Evolutionary conservation across 2,797 vertebrate species (phyloP), one percentile per base, ranked within the genome.

Genomic region (Thaleichthys pacificus): DNA sequence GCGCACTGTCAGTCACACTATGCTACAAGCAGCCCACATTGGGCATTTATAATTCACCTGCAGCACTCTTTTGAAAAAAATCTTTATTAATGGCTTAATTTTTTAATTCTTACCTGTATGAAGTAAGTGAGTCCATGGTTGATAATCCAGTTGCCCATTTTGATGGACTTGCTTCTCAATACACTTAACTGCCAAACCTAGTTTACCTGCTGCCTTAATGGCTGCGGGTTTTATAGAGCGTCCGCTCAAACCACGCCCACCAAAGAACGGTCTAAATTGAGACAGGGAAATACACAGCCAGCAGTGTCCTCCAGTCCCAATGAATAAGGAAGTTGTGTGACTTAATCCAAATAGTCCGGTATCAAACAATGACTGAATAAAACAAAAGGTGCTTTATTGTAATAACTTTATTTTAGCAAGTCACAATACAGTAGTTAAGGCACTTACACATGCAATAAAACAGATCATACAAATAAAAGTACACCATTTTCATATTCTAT

Each of bases 111-210:
- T 91, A 97, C 96, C 62, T 97, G 75, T 42, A 95, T 91, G 4
- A 96, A 86, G 0, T 91, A 77, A 0, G 95, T 91, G 49, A 96
- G 89, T 71, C 96, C 95, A 68, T 96, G 81, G 84, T 96, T 96
- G 80, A 95, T 79, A 26, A 96, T 89, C 94, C 95, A 95, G 89
- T 95, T 97, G 26, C 87, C 91, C 96, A 97, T 97, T 60, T 11
- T 87, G 70, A 26, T 47, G 3, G 7, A 35, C 32, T 75, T 11
- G 0, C 0, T 42, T 65, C 15, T 30, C 4, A 38, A 54, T 15
- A 15, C 22, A 51, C 22, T 26, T 5, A 3, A 60, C 24, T 2
- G 1, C 68, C 2, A 47, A 47, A 14, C 42, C 42, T 47, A 47
- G 9, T 47, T 11, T 14, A 63, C 35, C 68, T 54, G 66, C 22